Evolutionary conservation across 1,140 invertebrate species (phyloP).

Genomic region (Cyclargus thomasi): DNA sequence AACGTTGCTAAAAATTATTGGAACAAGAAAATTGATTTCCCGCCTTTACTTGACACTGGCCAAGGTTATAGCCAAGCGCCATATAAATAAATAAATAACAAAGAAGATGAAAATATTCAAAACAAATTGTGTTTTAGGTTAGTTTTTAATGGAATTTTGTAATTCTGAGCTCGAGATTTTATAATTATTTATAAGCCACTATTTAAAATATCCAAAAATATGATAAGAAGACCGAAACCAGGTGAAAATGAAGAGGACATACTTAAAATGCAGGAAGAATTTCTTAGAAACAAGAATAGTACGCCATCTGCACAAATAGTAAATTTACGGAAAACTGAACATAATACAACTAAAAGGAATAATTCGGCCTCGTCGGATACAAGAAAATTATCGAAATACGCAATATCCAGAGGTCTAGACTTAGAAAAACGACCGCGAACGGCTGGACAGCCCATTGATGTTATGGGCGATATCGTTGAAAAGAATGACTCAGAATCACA

Average conservation of each 20-base stretch:
- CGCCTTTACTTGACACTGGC: too few species aligned
- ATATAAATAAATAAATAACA: too few species aligned
- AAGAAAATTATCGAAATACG: conserved; percentile 64
- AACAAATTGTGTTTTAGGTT: too few species aligned
- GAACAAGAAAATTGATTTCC: too few species aligned
- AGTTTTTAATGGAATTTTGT: too few species aligned
- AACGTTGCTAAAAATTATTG: too few species aligned
- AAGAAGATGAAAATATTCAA: too few species aligned
- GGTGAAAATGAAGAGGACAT: conserved; percentile 82
- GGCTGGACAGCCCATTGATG: conserved; percentile 16
- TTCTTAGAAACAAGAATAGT: conserved; percentile 73
- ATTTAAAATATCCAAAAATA: conserved; percentile 38
- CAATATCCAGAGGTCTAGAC: conserved; percentile 54
- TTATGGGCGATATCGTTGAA: conserved; percentile 50
- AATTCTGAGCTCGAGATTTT: background rate
- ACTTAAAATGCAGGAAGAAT: conserved; percentile 82
- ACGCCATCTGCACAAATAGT: conserved; percentile 78
- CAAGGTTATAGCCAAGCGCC: too few species aligned
- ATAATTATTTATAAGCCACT: background rate
- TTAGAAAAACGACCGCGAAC: conserved; percentile 38
- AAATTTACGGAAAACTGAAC: conserved; percentile 64
- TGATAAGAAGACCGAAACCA: conserved; percentile 79
- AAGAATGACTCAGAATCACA: conserved; percentile 44
- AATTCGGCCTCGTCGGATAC: conserved; percentile 25
- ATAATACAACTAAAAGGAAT: conserved; percentile 37